Evolutionary conservation across 2,113 vertebrate genomes (phyloP), one percentile per base, ranked within the genome.

Genomic region (Globicephala melas): DNA sequence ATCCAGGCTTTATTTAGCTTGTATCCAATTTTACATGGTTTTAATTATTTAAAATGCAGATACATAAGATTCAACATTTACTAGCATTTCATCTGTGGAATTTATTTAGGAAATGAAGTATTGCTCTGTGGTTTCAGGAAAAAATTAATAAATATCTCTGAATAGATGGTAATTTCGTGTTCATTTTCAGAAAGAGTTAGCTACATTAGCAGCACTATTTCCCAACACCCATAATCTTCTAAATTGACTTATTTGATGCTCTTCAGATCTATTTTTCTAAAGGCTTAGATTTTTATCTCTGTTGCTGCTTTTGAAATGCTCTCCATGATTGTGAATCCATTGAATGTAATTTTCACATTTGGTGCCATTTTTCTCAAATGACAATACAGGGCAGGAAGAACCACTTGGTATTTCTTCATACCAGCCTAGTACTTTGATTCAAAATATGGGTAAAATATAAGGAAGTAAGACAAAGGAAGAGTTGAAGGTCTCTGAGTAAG

Each of bases 101-200:
- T 94, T 94, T 90, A 93, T 95, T 97, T 98, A 92, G 93, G 47
- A 96, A 97, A 97, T 81, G 26, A 92, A 87, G 25, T 60, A 80
- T 94, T 85, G 20, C 60, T 88, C 36, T 93, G 77, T 93, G 73
- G 74, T 93, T 96, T 81, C 73, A 97, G 74, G 92, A 94, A 95
- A 94, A 95, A 97, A 96, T 96, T 96, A 97, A 98, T 97, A 97
- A 95, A 88, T 95, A 84, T 86, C 41, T 97, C 91, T 95, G 94
- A 96, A 97, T 94, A 93, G 95, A 91, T 95, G 91, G 31, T 94
- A 96, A 96, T 97, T 97, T 97, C 65, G 81, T 89, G 93, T 95
- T 96, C 85, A 26, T 97, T 94, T 98, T 96, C 93, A 97, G 79
- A 95, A 53, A 97, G 63, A 97, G 89, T 93, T 93, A 90, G 95